These are phyloP conservation scores for Crioceris asparagi DNA, from an alignment of 2,888 invertebrate species.

Conservation along the genomic window DNA sequence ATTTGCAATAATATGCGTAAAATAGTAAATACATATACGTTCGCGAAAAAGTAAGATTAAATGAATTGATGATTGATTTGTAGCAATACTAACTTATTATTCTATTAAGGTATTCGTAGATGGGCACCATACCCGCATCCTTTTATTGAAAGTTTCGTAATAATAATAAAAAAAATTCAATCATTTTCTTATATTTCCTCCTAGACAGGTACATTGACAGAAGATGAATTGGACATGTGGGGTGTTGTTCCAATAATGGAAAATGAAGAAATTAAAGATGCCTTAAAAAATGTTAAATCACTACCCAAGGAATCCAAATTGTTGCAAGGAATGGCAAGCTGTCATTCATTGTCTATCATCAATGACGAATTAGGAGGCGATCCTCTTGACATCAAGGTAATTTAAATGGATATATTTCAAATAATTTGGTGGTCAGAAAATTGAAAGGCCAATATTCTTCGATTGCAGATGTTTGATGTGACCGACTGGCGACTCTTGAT, in stretches of 20 bases:
- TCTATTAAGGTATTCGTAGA: no score
- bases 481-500: conserved; percentile 84
- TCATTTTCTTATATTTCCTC: conserved; percentile 7
- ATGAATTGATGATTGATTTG: no score
- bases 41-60: no score
- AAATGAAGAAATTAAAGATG: conserved; percentile 20
- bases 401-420: neutral
- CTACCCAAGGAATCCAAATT: conserved; percentile 22
- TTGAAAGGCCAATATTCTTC: no score
- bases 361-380: conserved; percentile 81
- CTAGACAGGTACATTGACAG: conserved; percentile 90
- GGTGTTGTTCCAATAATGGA: conserved; percentile 67
- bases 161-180: no score
- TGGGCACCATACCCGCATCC: no score
- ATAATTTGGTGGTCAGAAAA: no score
- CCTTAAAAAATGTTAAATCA: conserved; percentile 12
- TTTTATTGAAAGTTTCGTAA: no score
- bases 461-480: conserved; percentile 78
- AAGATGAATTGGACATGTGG: conserved; percentile 94
- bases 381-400: conserved; percentile 81
- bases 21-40: no score
- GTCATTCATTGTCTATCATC: conserved; percentile 85
- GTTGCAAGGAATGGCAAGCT: conserved; percentile 75
- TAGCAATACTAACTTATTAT: no score
- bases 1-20: no score